Percentiles rank a stretch among this genome's conserved stretches.
Conservation (phyloP, 2,797 vertebrate genomes). For the Geotrypetes seraphini region DNA sequence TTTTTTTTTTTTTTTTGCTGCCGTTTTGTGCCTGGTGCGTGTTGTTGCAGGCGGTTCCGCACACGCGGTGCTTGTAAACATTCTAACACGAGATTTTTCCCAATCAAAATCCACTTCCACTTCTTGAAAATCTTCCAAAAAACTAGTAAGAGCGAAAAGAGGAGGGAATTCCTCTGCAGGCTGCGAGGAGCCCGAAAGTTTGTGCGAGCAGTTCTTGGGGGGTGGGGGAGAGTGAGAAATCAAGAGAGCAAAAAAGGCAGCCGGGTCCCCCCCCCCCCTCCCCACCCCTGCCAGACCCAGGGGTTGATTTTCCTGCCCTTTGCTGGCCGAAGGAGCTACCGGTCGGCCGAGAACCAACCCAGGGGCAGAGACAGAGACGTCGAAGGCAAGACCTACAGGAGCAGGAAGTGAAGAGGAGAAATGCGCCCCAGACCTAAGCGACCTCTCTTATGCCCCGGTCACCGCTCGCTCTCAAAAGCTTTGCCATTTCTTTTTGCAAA, state of each 20-base stretch:
- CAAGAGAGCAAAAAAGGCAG: not conserved
- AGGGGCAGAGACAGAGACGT: no score
- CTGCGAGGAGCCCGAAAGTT: conserved; percentile 33
- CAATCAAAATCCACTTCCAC: conserved; percentile 83
- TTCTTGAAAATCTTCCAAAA: conserved; percentile 84
- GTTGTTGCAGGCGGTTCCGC: conserved; percentile 65
- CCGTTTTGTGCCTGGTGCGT: conserved; percentile 42
- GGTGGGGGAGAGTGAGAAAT: not conserved
- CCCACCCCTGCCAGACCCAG: no score
- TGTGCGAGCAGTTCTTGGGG: conserved; percentile 44
- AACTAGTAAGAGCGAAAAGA: conserved; percentile 61
- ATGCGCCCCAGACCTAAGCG: conserved; percentile 12
- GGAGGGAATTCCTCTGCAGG: conserved; percentile 48
- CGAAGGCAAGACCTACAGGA: no score
- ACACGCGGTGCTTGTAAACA: conserved; percentile 89
- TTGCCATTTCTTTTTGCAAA: no score
- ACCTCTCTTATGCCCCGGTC: conserved; percentile 8
- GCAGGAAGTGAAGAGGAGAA: no score
- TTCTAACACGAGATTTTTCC: conserved; percentile 83
- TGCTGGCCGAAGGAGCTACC: no score
- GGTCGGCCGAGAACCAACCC: no score
- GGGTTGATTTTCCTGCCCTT: no score
- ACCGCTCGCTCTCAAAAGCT: conserved; percentile 16
- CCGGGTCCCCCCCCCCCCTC: not conserved
- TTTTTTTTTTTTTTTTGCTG: conserved; percentile 23